Conservation (phyloP, 2,888 invertebrate genomes). For the Sepioteuthis lessoniana region DNA sequence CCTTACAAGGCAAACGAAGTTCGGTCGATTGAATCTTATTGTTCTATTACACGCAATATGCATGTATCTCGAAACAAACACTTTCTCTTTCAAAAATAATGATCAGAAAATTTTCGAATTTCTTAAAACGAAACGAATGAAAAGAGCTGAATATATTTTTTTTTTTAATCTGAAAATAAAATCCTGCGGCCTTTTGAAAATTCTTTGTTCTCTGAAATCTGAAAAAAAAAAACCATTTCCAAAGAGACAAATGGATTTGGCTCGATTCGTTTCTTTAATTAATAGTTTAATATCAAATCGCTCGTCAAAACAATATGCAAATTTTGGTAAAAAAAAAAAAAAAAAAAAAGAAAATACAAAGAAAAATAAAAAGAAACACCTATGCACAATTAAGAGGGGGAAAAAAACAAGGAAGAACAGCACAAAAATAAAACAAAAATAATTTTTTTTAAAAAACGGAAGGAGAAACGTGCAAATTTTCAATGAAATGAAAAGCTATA, state of each 20-base stretch:
- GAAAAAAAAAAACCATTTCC: not conserved
- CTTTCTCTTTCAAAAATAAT: no score
- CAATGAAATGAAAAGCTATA: not conserved
- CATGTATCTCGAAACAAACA: no score
- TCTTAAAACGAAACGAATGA: no score
- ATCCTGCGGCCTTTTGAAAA: not conserved
- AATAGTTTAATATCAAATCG: not conserved
- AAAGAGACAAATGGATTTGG: not conserved
- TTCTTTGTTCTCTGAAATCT: not conserved
- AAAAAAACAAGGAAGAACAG: not conserved
- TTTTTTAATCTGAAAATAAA: no score
- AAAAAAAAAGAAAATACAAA: no score
- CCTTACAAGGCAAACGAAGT: no score
- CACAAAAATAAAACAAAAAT: no score
- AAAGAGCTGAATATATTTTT: no score
- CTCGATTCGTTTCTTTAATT: not conserved
- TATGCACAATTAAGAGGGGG: not conserved
- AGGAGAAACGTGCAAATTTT: not conserved
- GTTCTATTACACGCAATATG: no score
- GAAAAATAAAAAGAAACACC: not conserved
- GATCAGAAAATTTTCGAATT: no score
- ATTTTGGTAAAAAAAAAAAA: not conserved
- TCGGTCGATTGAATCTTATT: no score
- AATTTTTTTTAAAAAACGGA: no score
- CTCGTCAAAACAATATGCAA: conserved; percentile 6